These are phyloP conservation scores for Cyclophora albipunctata DNA, from an alignment of 2,888 invertebrate species.

Conservation along the genomic window DNA sequence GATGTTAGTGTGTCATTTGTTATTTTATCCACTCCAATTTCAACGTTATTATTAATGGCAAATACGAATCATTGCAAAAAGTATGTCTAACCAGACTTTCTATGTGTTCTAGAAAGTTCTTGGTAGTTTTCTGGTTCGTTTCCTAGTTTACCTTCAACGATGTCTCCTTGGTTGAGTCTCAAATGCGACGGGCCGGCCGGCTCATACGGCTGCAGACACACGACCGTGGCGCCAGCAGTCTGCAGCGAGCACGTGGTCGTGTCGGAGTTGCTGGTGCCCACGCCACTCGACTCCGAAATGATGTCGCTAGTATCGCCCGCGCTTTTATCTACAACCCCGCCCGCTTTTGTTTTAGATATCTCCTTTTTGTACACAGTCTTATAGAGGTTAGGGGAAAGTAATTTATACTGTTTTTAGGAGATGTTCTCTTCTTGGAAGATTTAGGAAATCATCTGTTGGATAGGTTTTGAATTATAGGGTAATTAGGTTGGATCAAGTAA, in stretches of 20 bases:
- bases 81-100: too few species aligned
- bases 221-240: conserved; percentile 85
- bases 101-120: too few species aligned
- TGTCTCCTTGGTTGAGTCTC: conserved; percentile 89
- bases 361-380: neutral
- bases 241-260: conserved; percentile 85
- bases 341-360: conserved; percentile 1
- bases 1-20: too few species aligned
- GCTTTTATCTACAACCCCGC: conserved; percentile 83
- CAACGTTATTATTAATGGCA: too few species aligned
- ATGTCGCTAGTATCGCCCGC: conserved; percentile 92
- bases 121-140: too few species aligned
- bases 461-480: too few species aligned
- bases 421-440: too few species aligned
- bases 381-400: too few species aligned
- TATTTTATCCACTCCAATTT: too few species aligned
- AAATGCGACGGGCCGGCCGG: conserved; percentile 85
- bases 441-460: too few species aligned
- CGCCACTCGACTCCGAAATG: conserved; percentile 93
- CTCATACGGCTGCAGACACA: conserved; percentile 88
- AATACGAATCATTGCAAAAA: too few species aligned
- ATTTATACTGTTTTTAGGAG: too few species aligned
- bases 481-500: neutral
- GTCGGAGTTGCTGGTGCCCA: conserved; percentile 92
- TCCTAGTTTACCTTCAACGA: conserved; percentile 83